Conservation (phyloP, 2,888 invertebrate genomes). For the Chrysodeixis includens region DNA sequence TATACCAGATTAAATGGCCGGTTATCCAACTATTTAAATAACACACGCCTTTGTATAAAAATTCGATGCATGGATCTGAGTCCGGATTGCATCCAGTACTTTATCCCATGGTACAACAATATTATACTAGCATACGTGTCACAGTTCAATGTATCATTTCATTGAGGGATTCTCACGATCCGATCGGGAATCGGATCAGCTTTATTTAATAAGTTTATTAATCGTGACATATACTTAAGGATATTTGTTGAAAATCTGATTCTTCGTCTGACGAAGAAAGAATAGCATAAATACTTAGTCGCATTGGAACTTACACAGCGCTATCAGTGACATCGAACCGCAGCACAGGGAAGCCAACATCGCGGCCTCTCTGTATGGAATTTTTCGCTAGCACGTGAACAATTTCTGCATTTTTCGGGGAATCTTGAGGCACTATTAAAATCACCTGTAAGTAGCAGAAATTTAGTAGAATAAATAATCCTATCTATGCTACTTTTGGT, state of each 20-base stretch:
- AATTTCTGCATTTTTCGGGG: conserved; percentile 69
- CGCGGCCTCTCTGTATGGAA: conserved; percentile 76
- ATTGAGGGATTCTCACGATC: neutral
- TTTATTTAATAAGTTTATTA: neutral
- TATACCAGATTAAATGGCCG: no score
- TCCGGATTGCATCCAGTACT: no score
- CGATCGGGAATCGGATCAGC: neutral
- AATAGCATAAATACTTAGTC: neutral
- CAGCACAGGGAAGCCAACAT: conserved; percentile 75
- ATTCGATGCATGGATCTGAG: no score
- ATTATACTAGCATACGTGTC: neutral
- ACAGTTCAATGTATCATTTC: neutral
- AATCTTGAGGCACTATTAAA: conserved; percentile 75
- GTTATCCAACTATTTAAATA: no score
- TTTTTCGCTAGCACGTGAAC: conserved; percentile 73
- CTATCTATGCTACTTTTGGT: no score
- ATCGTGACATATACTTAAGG: neutral
- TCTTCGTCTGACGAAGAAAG: neutral
- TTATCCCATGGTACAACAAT: no score
- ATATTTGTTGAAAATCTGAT: neutral
- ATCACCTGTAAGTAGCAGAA: conserved; percentile 68
- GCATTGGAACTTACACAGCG: conserved; percentile 70
- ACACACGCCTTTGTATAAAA: no score
- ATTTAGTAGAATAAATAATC: no score
- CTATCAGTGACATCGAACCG: conserved; percentile 79